Conservation (phyloP, 2,888 invertebrate species). For the Ochropacha duplaris region DNA sequence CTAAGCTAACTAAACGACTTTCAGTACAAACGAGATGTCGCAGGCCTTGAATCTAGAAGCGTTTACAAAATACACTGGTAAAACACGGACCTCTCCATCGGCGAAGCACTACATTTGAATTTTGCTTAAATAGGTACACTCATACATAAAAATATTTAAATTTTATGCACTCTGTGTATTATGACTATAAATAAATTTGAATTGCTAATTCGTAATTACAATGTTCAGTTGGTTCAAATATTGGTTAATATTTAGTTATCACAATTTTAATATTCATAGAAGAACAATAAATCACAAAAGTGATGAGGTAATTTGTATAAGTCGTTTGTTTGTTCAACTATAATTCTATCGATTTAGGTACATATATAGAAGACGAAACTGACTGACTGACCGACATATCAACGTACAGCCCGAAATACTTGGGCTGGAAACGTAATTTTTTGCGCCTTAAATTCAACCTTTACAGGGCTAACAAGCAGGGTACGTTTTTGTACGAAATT, state of each 20-base stretch:
- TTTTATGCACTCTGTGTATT: conserved; percentile 8
- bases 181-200: neutral
- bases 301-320: neutral
- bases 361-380: too few relatives aligned
- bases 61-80: conserved; percentile 57
- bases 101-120: conserved; percentile 50
- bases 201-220: neutral
- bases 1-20: conserved; percentile 69
- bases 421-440: too few relatives aligned
- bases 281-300: neutral
- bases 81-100: conserved; percentile 41
- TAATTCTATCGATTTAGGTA: too few relatives aligned
- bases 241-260: conserved; percentile 1
- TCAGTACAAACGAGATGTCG: conserved; percentile 67
- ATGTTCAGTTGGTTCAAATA: neutral
- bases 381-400: too few relatives aligned
- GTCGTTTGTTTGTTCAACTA: neutral
- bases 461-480: too few relatives aligned
- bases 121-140: conserved; percentile 34
- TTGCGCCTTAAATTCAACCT: too few relatives aligned
- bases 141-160: conserved; percentile 10
- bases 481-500: too few relatives aligned
- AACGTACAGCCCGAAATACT: too few relatives aligned
- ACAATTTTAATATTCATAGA: neutral
- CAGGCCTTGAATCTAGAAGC: conserved; percentile 67